Conservation (phyloP, 1,140 invertebrate genomes). For the Mycetomoellerius zeteki region DNA sequence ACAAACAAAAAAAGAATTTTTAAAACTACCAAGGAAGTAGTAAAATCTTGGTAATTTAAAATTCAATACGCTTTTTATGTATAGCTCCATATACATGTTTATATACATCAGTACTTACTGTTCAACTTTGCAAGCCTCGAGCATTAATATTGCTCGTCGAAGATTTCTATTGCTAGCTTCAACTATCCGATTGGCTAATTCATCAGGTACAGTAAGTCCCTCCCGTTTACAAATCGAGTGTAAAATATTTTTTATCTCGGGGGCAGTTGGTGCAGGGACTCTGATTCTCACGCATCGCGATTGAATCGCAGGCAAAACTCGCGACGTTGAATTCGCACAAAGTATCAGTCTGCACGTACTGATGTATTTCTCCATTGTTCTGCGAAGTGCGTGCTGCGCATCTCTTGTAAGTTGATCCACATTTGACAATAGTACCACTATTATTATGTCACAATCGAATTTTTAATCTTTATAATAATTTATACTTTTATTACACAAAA, state of each 20-base stretch:
- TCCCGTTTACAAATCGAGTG: slow-evolving; percentile 94
- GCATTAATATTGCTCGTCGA: slow-evolving; percentile 96
- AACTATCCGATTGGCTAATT: slow-evolving; percentile 93
- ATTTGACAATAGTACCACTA: slow-evolving; percentile 97
- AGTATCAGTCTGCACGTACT: slow-evolving; percentile 97
- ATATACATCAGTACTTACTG: slow-evolving; percentile 87
- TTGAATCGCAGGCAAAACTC: slow-evolving; percentile 97
- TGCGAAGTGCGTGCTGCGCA: slow-evolving; percentile 98
- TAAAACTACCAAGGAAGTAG: not conserved
- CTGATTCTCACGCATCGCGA: slow-evolving; percentile 97
- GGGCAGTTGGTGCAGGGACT: slow-evolving; percentile 94
- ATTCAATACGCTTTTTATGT: slow-evolving; percentile 7
- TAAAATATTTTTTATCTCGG: slow-evolving; percentile 92
- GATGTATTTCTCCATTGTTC: slow-evolving; percentile 99
- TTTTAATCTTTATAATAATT: not conserved
- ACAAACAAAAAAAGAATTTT: slow-evolving; percentile 54
- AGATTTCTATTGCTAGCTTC: slow-evolving; percentile 95
- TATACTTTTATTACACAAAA: slow-evolving; percentile 17
- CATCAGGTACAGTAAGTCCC: slow-evolving; percentile 91
- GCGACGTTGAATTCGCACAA: slow-evolving; percentile 97
- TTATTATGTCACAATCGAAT: slow-evolving; percentile 35
- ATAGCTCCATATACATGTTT: not conserved
- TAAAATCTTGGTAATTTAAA: slow-evolving; percentile 39
- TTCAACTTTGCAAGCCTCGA: slow-evolving; percentile 97
- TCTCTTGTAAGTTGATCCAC: slow-evolving; percentile 98